Base-by-base conservation (phyloP, 1,140 invertebrate species). In the Mesaphorura yosii region DNA sequence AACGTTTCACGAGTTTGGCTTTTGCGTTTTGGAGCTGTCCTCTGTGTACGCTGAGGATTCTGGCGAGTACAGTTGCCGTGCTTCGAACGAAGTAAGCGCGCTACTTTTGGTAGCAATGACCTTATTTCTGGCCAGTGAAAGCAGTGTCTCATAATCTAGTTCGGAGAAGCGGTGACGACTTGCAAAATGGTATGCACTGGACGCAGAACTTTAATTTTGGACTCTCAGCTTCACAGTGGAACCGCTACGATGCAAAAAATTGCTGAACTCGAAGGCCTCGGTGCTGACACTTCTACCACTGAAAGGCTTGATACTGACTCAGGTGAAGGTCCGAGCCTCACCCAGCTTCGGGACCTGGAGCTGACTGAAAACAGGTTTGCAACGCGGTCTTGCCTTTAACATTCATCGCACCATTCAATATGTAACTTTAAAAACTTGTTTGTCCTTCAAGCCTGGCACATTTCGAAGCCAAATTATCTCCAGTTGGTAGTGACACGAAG, bases 1-100 rank as follows among this genome's bases (percentile, higher is more conserved):
- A 28, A 91, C 86, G 42, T 93, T 94, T 80, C 87, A 87, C 66
- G 89, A 94, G 68, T 94, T 94, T 72, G 90, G 90, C 40, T 94
- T 93, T 66, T 88, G 90, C 15, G 90, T 93, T 61, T 71, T 91
- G 55, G 88, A 93, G 76, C 91, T 94, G 53, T 90, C 87, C 3
- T 88, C 88, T 0, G 86, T 91, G n/a, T 92, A 93, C 69, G 86
- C 88, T 2, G 88, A 93, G 74, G 88, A 93, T 66, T 87, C 86
- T 48, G 89, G 89, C 28, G 88, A 92, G 73, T 95, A 94, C 69
- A 85, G 84, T 48, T 94, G 88, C 69, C 76, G 88, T 65, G 91
- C 90, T 20, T 81, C 10, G n/a, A n/a, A n/a, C n/a, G n/a, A n/a
- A n/a, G n/a, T n/a, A n/a, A n/a, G n/a, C n/a, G n/a, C n/a, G n/a